Evolutionary conservation across 30 jellyfish, hydroid and myxozoan genomes (phyloP).

Genomic region (Cassiopea andromeda): DNA sequence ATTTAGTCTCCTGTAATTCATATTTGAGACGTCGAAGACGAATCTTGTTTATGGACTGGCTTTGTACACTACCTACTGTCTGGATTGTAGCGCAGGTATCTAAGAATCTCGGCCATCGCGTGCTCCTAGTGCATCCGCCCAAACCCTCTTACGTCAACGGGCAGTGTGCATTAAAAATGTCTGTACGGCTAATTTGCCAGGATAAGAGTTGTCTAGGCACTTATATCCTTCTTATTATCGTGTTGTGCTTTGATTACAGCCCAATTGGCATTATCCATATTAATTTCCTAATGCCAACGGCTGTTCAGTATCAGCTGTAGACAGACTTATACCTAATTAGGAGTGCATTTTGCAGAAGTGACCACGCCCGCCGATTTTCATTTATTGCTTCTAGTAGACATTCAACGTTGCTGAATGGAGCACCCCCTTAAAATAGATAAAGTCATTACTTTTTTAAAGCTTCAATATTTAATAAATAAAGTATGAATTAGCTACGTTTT

Average conservation of each 20-base stretch:
- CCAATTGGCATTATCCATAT: background rate
- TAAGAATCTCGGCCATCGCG: background rate
- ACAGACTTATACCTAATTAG: background rate
- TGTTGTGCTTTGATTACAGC: background rate
- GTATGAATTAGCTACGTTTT: no score
- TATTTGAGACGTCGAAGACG: background rate
- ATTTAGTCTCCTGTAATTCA: background rate
- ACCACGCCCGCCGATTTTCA: background rate
- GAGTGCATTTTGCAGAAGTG: background rate
- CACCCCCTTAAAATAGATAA: no score
- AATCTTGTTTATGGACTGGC: background rate
- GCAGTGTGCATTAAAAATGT: background rate
- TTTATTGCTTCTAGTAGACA: no score
- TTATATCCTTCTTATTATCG: background rate
- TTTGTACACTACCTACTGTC: background rate
- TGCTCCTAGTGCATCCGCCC: background rate
- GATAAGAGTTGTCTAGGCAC: background rate
- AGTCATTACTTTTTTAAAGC: no score
- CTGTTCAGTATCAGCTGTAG: background rate
- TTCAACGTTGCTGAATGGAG: no score
- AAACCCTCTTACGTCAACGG: background rate
- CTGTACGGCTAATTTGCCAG: slow-evolving; percentile 4
- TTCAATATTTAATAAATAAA: no score
- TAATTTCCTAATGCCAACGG: background rate
- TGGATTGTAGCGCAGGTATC: background rate